These are phyloP conservation scores for Tipula lateralis DNA, from an alignment of 2,888 invertebrate genomes.

Conservation along the genomic window DNA sequence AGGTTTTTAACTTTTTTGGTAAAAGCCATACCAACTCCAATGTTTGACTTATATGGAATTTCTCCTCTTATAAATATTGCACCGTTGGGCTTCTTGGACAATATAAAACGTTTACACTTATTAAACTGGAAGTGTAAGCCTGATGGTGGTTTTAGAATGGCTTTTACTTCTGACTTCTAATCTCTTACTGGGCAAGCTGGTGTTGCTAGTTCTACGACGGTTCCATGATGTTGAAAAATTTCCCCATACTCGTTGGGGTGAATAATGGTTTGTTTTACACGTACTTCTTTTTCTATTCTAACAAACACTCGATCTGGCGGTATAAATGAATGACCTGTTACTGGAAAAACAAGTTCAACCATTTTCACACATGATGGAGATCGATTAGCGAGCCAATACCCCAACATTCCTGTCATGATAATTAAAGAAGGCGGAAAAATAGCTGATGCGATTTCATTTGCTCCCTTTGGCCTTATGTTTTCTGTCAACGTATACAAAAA, in stretches of 20 bases:
- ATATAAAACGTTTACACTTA: neutral
- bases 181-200: neutral
- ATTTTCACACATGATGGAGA: no score
- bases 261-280: neutral
- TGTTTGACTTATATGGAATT: no score
- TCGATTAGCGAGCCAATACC: constrained; percentile 35
- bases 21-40: no score
- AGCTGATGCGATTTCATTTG: constrained; percentile 41
- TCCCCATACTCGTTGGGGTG: neutral
- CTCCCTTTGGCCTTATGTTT: constrained; percentile 39
- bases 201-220: neutral
- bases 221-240: neutral
- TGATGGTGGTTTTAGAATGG: neutral
- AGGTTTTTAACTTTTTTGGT: no score
- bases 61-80: no score
- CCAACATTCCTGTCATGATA: constrained; percentile 37
- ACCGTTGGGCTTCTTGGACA: no score
- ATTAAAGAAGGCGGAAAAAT: constrained; percentile 36
- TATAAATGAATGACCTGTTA: no score
- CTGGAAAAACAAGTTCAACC: no score
- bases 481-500: constrained; percentile 34
- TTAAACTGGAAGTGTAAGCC: neutral
- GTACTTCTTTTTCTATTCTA: neutral
- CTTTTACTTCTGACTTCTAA: no score
- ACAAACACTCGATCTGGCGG: no score